Conservation (phyloP, 2,797 vertebrate species). For the Eospalax fontanierii region DNA sequence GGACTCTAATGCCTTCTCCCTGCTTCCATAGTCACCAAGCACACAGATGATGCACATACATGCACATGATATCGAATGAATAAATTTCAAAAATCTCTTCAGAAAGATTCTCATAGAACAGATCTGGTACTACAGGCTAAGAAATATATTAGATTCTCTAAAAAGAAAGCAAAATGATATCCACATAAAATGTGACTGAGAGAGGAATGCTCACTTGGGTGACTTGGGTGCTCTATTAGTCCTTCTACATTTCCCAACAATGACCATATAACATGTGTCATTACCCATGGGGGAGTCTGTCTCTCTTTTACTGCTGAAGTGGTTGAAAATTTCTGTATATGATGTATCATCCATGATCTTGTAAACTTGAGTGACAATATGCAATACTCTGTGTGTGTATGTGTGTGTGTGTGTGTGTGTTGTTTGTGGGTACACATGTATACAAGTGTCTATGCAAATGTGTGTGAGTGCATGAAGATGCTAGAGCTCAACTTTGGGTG, state of each 20-base stretch:
- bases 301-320: background rate
- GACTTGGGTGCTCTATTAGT: background rate
- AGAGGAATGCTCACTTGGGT: background rate
- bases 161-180: background rate
- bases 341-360: background rate
- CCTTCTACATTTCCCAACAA: background rate
- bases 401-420: background rate
- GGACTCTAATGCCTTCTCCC: too few species aligned
- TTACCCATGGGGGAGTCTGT: background rate
- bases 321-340: background rate
- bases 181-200: background rate
- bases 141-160: background rate
- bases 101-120: background rate
- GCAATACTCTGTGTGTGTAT: background rate
- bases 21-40: too few species aligned
- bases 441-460: background rate
- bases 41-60: too few species aligned
- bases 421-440: background rate
- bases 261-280: background rate
- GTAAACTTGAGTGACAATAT: background rate
- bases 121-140: background rate
- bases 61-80: too few species aligned
- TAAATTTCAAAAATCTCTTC: too few species aligned
- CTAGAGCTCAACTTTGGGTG: background rate
- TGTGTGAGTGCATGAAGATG: background rate